These are phyloP conservation scores for Sebastiscus tertius DNA, from an alignment of 2,797 vertebrate species.

Conservation along the genomic window DNA sequence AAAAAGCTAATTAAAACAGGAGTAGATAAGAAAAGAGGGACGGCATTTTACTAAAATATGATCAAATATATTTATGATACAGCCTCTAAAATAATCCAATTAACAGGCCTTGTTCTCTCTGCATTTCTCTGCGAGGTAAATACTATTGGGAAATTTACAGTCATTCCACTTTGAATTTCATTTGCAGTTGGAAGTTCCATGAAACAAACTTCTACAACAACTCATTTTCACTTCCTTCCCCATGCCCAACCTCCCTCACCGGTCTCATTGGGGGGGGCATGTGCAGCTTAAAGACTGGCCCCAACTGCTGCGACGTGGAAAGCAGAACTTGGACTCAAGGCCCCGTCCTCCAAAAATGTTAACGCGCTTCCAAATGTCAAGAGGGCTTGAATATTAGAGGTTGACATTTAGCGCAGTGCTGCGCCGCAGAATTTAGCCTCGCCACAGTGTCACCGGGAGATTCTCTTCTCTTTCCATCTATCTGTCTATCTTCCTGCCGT, in stretches of 20 bases:
- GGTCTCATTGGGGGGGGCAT: constrained; percentile 1
- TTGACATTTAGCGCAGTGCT: constrained; percentile 48
- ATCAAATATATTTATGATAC: not conserved
- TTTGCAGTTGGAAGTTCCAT: not conserved
- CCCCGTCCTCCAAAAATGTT: constrained; percentile 39
- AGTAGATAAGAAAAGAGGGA: not conserved
- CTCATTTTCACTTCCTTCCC: not conserved
- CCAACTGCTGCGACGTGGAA: not conserved
- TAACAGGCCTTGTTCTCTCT: not conserved
- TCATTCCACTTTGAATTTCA: not conserved
- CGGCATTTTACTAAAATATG: not conserved
- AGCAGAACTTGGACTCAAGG: constrained; percentile 25
- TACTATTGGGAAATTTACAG: no score
- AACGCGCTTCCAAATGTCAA: constrained; percentile 59
- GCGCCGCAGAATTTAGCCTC: not conserved
- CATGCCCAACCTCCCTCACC: not conserved
- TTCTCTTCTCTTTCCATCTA: constrained; percentile 57
- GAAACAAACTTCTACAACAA: not conserved
- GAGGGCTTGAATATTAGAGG: constrained; percentile 29
- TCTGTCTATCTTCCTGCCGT: constrained; percentile 19
- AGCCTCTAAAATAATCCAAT: not conserved
- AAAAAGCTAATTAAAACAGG: not conserved
- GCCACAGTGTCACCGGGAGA: constrained; percentile 1
- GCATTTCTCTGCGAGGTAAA: not conserved
- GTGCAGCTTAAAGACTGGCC: not conserved